Conservation (phyloP, 2,797 vertebrate genomes). For the Tenualosa ilisha region DNA sequence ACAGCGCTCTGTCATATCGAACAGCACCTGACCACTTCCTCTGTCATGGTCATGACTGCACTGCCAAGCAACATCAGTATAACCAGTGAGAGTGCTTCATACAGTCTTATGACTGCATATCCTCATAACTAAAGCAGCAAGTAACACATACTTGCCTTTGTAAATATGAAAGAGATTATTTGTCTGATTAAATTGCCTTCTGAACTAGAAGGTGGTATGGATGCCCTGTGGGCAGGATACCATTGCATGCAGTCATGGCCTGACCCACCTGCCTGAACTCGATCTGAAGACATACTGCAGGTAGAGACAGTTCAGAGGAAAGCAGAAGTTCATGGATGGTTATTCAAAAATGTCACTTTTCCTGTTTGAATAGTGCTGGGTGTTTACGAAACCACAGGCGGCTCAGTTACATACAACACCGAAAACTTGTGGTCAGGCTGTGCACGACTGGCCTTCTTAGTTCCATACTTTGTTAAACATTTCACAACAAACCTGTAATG, state of each 20-base stretch:
- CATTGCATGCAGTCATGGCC: slow-evolving; percentile 61
- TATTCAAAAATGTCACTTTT: slow-evolving; percentile 85
- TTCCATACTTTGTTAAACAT: neutral
- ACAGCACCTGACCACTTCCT: slow-evolving; percentile 78
- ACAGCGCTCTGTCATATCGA: slow-evolving; percentile 55
- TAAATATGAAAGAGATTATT: neutral
- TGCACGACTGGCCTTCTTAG: slow-evolving; percentile 62
- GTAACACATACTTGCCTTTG: neutral
- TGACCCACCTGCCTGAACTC: slow-evolving; percentile 69
- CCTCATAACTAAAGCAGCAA: neutral
- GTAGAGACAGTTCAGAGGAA: slow-evolving; percentile 78
- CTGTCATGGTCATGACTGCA: slow-evolving; percentile 35
- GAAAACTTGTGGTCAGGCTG: slow-evolving; percentile 75
- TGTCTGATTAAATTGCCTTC: neutral
- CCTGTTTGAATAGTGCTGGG: slow-evolving; percentile 76
- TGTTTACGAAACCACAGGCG: slow-evolving; percentile 80
- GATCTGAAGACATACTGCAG: slow-evolving; percentile 65
- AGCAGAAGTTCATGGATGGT: slow-evolving; percentile 76
- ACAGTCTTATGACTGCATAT: neutral
- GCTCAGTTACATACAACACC: slow-evolving; percentile 68
- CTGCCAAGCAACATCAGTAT: neutral
- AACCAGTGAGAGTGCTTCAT: neutral
- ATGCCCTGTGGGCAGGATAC: slow-evolving; percentile 41
- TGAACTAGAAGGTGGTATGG: slow-evolving; percentile 10
- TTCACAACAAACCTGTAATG: neutral